Base-by-base conservation (phyloP, 2,113 vertebrate species). In the Aegithalos caudatus region DNA sequence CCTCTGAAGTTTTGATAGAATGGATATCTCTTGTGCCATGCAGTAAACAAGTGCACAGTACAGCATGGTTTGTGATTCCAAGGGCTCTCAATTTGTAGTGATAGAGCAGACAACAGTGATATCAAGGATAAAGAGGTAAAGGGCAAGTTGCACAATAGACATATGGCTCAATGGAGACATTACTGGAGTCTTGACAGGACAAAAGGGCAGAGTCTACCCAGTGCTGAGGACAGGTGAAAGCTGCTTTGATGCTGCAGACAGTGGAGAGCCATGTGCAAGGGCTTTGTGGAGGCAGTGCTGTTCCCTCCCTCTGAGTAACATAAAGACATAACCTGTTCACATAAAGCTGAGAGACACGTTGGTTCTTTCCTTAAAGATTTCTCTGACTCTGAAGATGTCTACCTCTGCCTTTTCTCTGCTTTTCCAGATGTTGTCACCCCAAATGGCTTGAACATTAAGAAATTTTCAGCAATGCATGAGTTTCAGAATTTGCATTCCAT, bases 381-480 rank as follows among this genome's bases (percentile, higher is more conserved):
- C 58, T 87, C 72, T 82, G 71, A 77, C 35, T 85, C 81, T 94
- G 82, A 97, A 96, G 71, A 93, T 94, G 74, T 91, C 73, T 94
- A 40, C 67, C 40, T 79, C 88, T 95, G 58, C 90, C 74, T 97
- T 95, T 92, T 67, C 67, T 96, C 82, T 97, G 57, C 85, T 97
- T 95, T 95, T 96, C 72, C 97, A 99, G 99, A 99, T 97, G 98
- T 99, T 56, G 95, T 99, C 86, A 99, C 99, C 58, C 99, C 99
- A 17, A 99, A 99, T 15, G 99, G 99, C 45, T 97, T 99, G 92
- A 99, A 99, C 50, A 98, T 99, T 92, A 99, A 99, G 97, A 99
- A 99, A 97, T 99, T 99, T 97, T 99, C 99, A 35, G 99, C 99
- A 67, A 98, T 99, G 97, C 99, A 99, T 22, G 99, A 99, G 90